These are phyloP conservation scores for Clarias pachynema DNA, from an alignment of 2,797 vertebrate genomes.

Conservation along the genomic window DNA sequence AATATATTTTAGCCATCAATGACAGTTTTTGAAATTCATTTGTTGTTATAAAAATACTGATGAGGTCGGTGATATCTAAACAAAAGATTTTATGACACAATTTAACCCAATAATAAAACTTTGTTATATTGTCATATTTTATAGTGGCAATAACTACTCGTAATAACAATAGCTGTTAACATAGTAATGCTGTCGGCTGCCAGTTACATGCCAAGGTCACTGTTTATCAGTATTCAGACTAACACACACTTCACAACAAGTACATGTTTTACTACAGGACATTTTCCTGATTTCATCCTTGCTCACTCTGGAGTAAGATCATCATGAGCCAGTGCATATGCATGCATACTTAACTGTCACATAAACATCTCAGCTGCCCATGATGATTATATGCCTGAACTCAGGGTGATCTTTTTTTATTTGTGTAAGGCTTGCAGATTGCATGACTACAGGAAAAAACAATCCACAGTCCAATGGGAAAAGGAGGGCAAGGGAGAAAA, in stretches of 20 bases:
- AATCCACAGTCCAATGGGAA: constrained; percentile 57
- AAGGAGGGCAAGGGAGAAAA: constrained; percentile 43
- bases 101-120: constrained; percentile 1
- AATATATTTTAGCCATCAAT: background rate
- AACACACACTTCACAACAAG: background rate
- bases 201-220: background rate
- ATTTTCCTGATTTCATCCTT: constrained; percentile 13
- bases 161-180: background rate
- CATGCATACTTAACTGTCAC: constrained; percentile 25
- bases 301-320: background rate
- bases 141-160: background rate
- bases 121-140: background rate
- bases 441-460: constrained; percentile 65
- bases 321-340: constrained; percentile 9
- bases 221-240: constrained; percentile 14
- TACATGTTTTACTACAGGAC: background rate
- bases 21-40: background rate
- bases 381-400: constrained; percentile 32
- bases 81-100: background rate
- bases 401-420: constrained; percentile 42
- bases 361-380: constrained; percentile 3
- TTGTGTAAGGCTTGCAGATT: constrained; percentile 64
- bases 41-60: background rate
- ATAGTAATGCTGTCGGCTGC: background rate
- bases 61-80: background rate